These are phyloP conservation scores for Pseudococcus viburni DNA, from an alignment of 2,888 invertebrate genomes.

Conservation along the genomic window DNA sequence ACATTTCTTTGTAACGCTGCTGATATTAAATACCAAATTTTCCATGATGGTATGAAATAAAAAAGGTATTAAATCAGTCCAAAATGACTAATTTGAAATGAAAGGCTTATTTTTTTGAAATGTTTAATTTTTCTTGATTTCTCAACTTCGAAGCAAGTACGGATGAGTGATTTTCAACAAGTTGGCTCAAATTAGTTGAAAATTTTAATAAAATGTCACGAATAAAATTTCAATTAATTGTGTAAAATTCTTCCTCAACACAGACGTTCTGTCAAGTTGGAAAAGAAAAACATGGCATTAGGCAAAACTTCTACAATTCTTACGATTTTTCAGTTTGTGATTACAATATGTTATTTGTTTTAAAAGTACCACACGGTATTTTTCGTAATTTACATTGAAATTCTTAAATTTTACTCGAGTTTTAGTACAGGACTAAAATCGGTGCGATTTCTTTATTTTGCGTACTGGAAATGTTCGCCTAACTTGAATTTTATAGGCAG, in stretches of 20 bases:
- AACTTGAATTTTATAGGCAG: not conserved
- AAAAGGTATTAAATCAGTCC: not conserved
- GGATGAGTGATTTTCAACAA: not conserved
- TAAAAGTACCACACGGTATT: no score
- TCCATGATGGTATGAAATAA: not conserved
- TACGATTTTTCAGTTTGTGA: not conserved
- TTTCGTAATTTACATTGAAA: not conserved
- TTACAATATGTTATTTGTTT: not conserved
- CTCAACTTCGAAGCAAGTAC: not conserved
- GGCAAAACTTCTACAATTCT: not conserved
- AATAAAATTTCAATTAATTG: constrained; percentile 1
- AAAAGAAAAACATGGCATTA: not conserved
- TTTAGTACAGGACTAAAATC: not conserved
- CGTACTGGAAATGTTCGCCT: not conserved
- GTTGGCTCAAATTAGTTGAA: not conserved
- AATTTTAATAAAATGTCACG: constrained; percentile 11
- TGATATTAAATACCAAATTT: not conserved
- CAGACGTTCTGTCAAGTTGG: not conserved
- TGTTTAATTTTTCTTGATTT: not conserved
- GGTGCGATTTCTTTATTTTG: not conserved
- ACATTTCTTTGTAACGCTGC: no score
- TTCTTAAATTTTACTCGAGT: not conserved
- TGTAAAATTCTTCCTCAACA: not conserved
- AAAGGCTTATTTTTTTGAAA: not conserved
- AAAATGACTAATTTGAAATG: not conserved